Evolutionary conservation across 2,888 invertebrate genomes (phyloP).

Genomic region (Sycophila texana): DNA sequence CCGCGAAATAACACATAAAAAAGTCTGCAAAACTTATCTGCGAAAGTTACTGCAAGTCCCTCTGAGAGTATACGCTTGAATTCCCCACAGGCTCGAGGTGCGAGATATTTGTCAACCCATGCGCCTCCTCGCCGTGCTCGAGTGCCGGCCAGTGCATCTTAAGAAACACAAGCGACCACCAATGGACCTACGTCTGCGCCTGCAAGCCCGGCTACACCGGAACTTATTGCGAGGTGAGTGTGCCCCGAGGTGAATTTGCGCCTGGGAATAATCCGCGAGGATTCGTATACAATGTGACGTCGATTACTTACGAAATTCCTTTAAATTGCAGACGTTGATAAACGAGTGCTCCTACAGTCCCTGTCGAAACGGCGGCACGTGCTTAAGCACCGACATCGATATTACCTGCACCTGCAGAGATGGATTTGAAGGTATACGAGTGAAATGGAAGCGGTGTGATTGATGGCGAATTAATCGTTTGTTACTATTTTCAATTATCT

Average conservation of each 20-base stretch:
- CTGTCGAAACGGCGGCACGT: conserved; percentile 77
- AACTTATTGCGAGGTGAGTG: conserved; percentile 75
- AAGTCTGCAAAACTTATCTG: too few relatives aligned
- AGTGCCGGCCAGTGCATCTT: conserved; percentile 77
- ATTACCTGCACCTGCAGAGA: conserved; percentile 74
- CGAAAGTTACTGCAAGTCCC: too few relatives aligned
- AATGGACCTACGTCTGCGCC: conserved; percentile 73
- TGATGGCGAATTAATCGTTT: too few relatives aligned
- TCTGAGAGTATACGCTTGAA: too few relatives aligned
- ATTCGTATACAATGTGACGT: too few relatives aligned
- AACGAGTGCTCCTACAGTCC: conserved; percentile 75
- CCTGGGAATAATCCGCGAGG: too few relatives aligned
- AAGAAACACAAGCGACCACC: conserved; percentile 62
- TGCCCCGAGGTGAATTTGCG: too few relatives aligned
- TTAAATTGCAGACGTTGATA: conserved; percentile 59
- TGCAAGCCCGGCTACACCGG: conserved; percentile 78
- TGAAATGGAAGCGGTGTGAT: background rate
- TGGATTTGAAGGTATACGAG: conserved; percentile 66
- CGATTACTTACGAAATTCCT: background rate
- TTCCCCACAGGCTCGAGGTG: conserved; percentile 76
- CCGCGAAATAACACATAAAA: too few relatives aligned
- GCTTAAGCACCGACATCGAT: conserved; percentile 75
- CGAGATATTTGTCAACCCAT: conserved; percentile 76
- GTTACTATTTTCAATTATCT: too few relatives aligned
- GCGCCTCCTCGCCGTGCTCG: conserved; percentile 78